Conservation (phyloP, 2,113 vertebrate species). For the Prionailurus bengalensis region DNA sequence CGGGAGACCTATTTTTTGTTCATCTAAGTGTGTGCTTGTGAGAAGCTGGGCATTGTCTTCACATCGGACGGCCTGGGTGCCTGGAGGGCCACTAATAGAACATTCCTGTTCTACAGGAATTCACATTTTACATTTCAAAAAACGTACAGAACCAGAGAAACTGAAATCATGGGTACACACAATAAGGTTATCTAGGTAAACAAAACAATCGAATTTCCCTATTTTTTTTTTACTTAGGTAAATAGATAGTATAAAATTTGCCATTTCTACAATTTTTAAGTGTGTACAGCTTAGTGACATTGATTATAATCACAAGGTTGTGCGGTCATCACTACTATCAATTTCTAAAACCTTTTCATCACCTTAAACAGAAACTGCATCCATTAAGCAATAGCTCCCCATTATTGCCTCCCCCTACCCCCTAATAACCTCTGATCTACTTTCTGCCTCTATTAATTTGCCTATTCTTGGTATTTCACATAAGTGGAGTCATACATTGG, state of each 20-base stretch:
- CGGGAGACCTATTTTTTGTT: background rate
- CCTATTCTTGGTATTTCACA: background rate
- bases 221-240: background rate
- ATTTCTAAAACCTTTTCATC: background rate
- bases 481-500: background rate
- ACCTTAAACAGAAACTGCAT: conserved; percentile 28
- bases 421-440: background rate
- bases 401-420: background rate
- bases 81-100: background rate
- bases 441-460: background rate
- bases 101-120: background rate
- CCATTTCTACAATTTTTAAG: background rate
- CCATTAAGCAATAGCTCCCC: background rate
- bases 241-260: background rate
- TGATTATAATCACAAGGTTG: background rate
- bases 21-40: background rate
- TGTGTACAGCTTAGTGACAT: background rate
- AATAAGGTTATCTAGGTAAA: background rate
- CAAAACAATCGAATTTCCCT: background rate
- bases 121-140: background rate
- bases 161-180: background rate
- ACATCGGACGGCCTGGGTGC: background rate
- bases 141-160: background rate
- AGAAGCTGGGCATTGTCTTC: background rate
- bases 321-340: background rate